Evolutionary conservation across 2,797 vertebrate genomes (phyloP).

Genomic region (Coreius guichenoti): DNA sequence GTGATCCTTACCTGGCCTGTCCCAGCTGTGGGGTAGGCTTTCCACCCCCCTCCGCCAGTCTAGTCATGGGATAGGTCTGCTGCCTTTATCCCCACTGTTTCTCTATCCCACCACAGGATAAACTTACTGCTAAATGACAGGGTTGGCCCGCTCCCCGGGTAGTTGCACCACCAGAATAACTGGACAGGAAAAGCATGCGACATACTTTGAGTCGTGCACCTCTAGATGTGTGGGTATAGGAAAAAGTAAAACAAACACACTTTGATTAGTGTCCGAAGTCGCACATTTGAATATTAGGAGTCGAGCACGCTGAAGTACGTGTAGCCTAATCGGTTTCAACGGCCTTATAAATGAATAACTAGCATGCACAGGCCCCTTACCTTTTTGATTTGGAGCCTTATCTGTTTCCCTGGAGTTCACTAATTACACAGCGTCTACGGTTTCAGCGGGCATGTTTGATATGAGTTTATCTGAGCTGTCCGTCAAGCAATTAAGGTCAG

Average conservation of each 20-base stretch:
- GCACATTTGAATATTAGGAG: conserved; percentile 22
- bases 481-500: conserved; percentile 72
- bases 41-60: conserved; percentile 68
- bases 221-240: conserved; percentile 10
- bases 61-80: conserved; percentile 63
- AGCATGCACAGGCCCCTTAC: conserved; percentile 67
- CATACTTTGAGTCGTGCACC: conserved; percentile 36
- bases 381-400: conserved; percentile 78
- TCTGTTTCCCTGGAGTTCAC: conserved; percentile 64
- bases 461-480: conserved; percentile 78
- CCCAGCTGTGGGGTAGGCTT: conserved; percentile 78
- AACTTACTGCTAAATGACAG: conserved; percentile 79
- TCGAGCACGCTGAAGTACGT: conserved; percentile 51
- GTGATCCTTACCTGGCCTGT: conserved; percentile 79
- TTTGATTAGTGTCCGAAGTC: conserved; percentile 28
- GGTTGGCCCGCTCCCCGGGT: conserved; percentile 64
- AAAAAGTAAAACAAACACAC: conserved; percentile 43
- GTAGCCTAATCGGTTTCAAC: conserved; percentile 56
- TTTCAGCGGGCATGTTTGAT: conserved; percentile 76
- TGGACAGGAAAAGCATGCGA: conserved; percentile 72
- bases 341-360: conserved; percentile 73
- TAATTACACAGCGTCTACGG: conserved; percentile 79
- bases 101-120: conserved; percentile 72
- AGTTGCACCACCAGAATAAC: conserved; percentile 72
- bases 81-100: conserved; percentile 62